Conservation (phyloP, 2,113 vertebrate species). For the Cryptoleucopteryx plumbea region DNA sequence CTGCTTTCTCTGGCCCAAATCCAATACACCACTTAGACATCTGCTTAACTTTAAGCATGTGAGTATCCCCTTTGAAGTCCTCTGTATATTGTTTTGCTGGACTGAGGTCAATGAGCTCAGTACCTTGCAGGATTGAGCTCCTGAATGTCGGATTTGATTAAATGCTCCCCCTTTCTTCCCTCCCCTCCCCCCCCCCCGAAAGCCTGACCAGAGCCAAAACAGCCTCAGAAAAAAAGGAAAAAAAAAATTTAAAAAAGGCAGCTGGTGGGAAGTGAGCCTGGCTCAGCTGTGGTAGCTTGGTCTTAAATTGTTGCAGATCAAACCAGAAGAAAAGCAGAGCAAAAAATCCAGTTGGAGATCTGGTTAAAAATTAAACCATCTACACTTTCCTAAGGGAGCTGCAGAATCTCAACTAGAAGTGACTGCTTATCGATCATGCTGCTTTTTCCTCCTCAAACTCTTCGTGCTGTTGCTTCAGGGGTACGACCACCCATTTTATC, state of each 20-base stretch:
- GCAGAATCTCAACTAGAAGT: neutral
- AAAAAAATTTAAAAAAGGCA: neutral
- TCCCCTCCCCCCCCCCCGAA: neutral
- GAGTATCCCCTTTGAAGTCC: slow-evolving; percentile 62
- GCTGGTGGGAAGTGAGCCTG: slow-evolving; percentile 3
- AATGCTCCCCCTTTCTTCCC: neutral
- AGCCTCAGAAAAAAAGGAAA: neutral
- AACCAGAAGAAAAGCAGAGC: neutral
- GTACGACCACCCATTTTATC: neutral
- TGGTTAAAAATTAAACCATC: neutral
- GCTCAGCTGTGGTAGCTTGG: neutral
- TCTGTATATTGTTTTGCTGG: slow-evolving; percentile 51
- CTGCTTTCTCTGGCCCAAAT: slow-evolving; percentile 32
- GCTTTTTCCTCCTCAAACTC: neutral
- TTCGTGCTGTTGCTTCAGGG: neutral
- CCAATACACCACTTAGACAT: slow-evolving; percentile 56
- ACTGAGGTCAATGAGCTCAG: slow-evolving; percentile 58
- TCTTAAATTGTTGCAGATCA: slow-evolving; percentile 20
- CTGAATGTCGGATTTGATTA: slow-evolving; percentile 63
- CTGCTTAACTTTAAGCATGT: slow-evolving; percentile 66
- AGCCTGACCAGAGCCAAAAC: slow-evolving; percentile 18
- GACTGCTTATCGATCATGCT: neutral
- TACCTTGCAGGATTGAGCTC: slow-evolving; percentile 62
- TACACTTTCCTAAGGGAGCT: neutral
- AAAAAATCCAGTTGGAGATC: neutral